Conservation (phyloP, 2,888 invertebrate species). For the Drosophila anomalipes region DNA sequence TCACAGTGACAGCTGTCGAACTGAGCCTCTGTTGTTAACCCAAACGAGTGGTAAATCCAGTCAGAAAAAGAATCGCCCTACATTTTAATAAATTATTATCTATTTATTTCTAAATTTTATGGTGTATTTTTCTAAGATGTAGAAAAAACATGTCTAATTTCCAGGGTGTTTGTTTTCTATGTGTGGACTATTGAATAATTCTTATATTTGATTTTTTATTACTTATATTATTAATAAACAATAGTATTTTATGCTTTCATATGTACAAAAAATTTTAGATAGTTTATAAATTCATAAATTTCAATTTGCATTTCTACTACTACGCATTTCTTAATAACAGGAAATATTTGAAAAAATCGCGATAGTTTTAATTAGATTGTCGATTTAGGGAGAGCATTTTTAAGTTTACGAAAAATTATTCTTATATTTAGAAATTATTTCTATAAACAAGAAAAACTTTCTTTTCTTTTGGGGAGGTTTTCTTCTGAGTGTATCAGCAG, state of each 20-base stretch:
- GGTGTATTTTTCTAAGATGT: background rate
- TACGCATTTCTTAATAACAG: too few relatives aligned
- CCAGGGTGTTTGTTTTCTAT: too few relatives aligned
- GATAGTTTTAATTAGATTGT: too few relatives aligned
- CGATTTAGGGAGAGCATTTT: background rate
- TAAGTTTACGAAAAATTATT: background rate
- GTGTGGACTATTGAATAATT: background rate
- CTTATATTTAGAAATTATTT: background rate
- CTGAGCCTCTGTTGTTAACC: constrained; percentile 32
- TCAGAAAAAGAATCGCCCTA: background rate
- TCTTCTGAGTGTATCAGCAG: background rate
- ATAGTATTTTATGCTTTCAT: background rate
- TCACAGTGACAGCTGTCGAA: constrained; percentile 39
- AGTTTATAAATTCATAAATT: background rate
- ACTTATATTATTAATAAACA: background rate
- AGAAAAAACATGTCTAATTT: too few relatives aligned
- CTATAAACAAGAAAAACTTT: background rate
- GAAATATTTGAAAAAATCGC: too few relatives aligned
- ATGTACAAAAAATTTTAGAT: background rate
- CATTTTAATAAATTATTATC: background rate
- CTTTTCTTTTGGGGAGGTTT: background rate
- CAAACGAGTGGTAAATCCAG: background rate
- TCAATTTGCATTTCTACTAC: background rate
- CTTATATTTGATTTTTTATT: background rate
- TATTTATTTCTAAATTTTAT: background rate